These are phyloP conservation scores for Melieria picta DNA, from an alignment of 2,888 invertebrate species.

Conservation along the genomic window DNA sequence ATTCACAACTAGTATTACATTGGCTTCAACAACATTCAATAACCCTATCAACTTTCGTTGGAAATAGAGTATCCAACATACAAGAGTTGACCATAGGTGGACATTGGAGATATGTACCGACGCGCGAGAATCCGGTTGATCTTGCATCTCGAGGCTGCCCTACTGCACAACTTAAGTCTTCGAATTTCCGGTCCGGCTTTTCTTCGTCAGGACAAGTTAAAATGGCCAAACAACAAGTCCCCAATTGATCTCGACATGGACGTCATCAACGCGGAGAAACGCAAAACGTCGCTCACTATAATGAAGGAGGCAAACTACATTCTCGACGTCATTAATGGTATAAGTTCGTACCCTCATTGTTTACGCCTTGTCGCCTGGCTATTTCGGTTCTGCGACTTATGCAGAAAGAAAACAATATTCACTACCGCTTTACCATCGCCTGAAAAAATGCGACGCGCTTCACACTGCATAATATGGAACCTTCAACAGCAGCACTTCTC, in stretches of 20 bases:
- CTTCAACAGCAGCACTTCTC: no score
- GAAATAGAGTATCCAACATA: slow-evolving; percentile 11
- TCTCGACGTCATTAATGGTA: no score
- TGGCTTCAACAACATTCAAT: no score
- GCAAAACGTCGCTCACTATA: slow-evolving; percentile 5
- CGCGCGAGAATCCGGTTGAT: slow-evolving; percentile 5
- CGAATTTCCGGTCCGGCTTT: background rate
- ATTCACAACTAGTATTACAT: no score
- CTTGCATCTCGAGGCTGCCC: slow-evolving; percentile 2
- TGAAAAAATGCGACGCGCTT: no score
- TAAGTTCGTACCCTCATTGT: no score
- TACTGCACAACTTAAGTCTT: background rate
- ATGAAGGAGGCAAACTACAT: no score
- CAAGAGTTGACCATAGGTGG: background rate
- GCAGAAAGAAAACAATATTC: no score
- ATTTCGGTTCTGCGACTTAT: no score
- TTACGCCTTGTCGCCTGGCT: no score
- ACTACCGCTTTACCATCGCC: no score
- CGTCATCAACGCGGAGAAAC: slow-evolving; percentile 6
- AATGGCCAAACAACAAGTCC: background rate
- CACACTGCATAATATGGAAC: no score
- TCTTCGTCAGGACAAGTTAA: background rate
- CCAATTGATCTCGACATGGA: background rate
- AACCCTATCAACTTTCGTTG: slow-evolving; percentile 16
- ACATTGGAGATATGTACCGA: background rate